Base-by-base conservation (phyloP, 2,797 vertebrate genomes). In the Diceros bicornis region DNA sequence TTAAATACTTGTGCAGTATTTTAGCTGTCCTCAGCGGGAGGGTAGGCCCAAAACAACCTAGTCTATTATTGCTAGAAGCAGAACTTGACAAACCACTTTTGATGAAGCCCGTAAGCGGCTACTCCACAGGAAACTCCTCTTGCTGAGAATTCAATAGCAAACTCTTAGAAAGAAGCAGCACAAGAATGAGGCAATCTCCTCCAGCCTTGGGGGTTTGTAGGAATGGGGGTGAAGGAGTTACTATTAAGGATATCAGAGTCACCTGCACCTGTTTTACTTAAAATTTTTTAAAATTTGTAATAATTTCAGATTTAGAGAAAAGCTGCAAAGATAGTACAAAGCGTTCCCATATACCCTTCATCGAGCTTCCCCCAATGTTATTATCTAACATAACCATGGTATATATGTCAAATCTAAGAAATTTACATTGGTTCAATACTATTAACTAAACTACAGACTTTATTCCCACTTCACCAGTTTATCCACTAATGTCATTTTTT, bases 61-160 rank as follows among this genome's bases (percentile, higher is more conserved):
- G 18, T 83, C 41, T 87, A 37, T 79, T 64, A 52, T 69, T 87
- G 21, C 55, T 86, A 50, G 47, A 87, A 91, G 86, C 6, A 57
- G 61, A 94, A 87, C 72, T 93, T 90, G 69, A 94, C 8, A 90
- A 83, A 89, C 34, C 14, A 68, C 18, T 90, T 95, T 85, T 74
- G 50, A 82, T 55, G 52, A 93, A 78, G 25, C 34, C 17, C 47
- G 62, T 37, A 64, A 27, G 62, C 16, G 75, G 7, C 77, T 88
- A 61, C 64, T 88, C 44, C 14, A 82, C 17, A 79, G 18, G 13
- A 9, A 71, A 29, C 3, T 18, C 11, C 41, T 85, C 21, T 59
- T 89, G 34, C 68, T 89, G 27, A 32, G 78, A 85, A 86, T 41
- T 89, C 47, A 91, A 64, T 16, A 93, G 52, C 7, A 25, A 88